Percentiles rank a stretch among this genome's conserved stretches.
phyloP scores from a whole-genome alignment of 2,113 vertebrate genomes.

The Thunnus thynnus region DNA sequence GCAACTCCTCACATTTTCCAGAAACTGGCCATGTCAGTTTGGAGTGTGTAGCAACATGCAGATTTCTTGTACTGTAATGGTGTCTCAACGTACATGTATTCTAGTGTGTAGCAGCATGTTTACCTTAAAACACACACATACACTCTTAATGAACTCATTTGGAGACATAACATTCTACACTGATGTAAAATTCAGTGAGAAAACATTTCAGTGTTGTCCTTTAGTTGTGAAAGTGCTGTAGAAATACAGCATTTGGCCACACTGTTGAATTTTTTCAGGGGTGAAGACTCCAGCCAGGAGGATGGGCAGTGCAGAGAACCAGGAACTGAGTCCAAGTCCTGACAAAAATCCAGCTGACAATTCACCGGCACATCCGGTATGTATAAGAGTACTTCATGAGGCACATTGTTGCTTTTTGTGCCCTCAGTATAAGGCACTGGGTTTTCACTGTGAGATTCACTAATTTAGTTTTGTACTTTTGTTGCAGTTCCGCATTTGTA shows the following conservation, averaged over 20 bases:
- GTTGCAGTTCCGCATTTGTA: not conserved
- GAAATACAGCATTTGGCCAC: not conserved
- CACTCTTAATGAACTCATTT: not conserved
- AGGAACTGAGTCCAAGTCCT: conserved; percentile 88
- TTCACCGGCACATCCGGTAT: conserved; percentile 13
- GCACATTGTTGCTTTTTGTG: no score
- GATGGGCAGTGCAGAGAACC: conserved; percentile 90
- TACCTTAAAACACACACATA: not conserved
- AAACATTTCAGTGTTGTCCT: not conserved
- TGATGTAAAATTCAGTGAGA: no score
- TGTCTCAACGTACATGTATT: not conserved
- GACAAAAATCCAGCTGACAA: conserved; percentile 81
- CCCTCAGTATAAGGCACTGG: no score
- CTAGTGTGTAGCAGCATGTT: not conserved
- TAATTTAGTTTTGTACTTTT: no score
- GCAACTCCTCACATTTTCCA: not conserved
- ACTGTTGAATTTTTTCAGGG: conserved; percentile 76
- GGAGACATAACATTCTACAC: not conserved
- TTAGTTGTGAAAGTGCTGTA: not conserved
- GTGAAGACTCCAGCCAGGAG: conserved; percentile 82
- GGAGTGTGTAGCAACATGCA: no score
- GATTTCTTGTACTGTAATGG: not conserved
- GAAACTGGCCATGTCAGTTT: not conserved
- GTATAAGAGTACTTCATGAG: conserved; percentile 1
- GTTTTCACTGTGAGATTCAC: no score